Base-by-base conservation (phyloP, 2,113 vertebrate genomes). In the Paralichthys olivaceus region DNA sequence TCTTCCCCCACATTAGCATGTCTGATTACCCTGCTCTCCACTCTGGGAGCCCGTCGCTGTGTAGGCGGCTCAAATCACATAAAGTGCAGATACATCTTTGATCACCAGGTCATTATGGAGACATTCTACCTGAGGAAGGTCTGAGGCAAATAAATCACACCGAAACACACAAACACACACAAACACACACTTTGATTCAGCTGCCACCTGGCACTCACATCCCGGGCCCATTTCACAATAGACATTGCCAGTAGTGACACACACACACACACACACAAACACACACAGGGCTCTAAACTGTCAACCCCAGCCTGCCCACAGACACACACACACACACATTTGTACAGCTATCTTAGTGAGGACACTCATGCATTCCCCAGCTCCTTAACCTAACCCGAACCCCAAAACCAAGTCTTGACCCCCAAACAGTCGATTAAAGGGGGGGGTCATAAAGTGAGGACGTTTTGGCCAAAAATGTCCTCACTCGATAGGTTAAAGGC, bases 201-300 rank as follows among this genome's bases (percentile, higher is more conserved):
- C 32, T 73, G 87, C 83, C 86, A 87, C 75, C 82, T 91, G 87
- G 88, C 79, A 75, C 83, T 87, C 72, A 55, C 73, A 70, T 62
- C 72, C 57, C 72, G 76, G 70, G 84, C 72, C 68, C 73, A 53
- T 89, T 87, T 86, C 32, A 34, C 9, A 34, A 34, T 37, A 83
- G 74, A 74, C 85, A 78, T 40, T 65, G 67, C 43, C 26, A 34
- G 32, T 34, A 49, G 64, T 79, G 72, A 84, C 72, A 79, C 72
- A 75, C 67, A 56, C n/a, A 43, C 34, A 34, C 55, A 72, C 40
- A 63, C 32, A 45, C 59, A 74, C 43, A 60, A 56, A 53, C 47
- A 73, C 54, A 32, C 29, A 32, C 32, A 34, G 7, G 8, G 6
- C 6, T 80, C 59, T 76, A 87, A 81, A 85, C 80, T 85, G 80